Evolutionary conservation across 2,888 invertebrate genomes (phyloP), one percentile per base, ranked within the genome.

Genomic region (Panzeria rudis): DNA sequence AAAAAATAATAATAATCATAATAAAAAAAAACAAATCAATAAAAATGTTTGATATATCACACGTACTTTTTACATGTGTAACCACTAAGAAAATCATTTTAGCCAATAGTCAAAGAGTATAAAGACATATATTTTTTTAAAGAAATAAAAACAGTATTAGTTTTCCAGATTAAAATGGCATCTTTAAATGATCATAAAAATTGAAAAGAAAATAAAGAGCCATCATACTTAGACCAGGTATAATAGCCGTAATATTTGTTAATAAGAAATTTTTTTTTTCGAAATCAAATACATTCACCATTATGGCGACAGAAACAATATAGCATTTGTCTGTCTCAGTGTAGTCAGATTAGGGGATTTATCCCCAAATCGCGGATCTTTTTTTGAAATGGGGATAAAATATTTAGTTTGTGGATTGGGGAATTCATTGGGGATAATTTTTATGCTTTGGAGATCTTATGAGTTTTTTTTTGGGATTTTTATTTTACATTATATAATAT

Each of bases 1-100:
- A 29, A 47, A 17, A 44, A 47, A 23, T 23, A 29, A 44, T 64
- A 52, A 75, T 11, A 17, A 35, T 20, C 6, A 59, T 29, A 17
- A 25, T 9, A 29, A 23, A 47, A 23, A 56, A 20, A 47, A 64
- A 6, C 3, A 73, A 75, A 75, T 66, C 66, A 72, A 80, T 79
- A 76, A 84, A 84, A 84, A 80, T 80, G 64, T 66, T 61, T 66
- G 71, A 76, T 61, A 72, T 72, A 76, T 80, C 72, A 52, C 52
- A 29, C 23, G 61, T 54, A 83, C 47, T 62, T 62, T n/a, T 41
- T 29, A 73, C 11, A 64, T 75, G 76, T 80, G 71, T 80, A 80
- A 72, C 64, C 76, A 80, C 76, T 84, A 84, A 72, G 76, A 68
- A 68, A 47, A 47, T 56, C 66, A 23, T 52, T n/a, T 13, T 5